Percentiles rank a stretch among this genome's conserved stretches.
These are phyloP conservation scores for Idris sp. DNA, from an alignment of 1,140 invertebrate genomes.

Conservation along the genomic window DNA sequence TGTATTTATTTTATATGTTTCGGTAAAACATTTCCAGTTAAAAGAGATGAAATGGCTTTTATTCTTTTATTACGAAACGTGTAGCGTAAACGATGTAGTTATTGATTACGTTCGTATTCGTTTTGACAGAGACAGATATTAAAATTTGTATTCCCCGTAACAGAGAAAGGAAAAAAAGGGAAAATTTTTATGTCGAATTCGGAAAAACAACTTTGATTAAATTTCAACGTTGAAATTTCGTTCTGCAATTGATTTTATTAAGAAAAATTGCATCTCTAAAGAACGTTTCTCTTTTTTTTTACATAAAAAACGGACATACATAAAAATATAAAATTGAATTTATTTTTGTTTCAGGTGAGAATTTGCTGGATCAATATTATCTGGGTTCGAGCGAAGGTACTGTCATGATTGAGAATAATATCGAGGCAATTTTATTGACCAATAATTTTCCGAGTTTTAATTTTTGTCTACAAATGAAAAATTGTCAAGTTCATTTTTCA, in stretches of 20 bases:
- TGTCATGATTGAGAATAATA: not conserved
- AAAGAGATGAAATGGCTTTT: slow-evolving; percentile 5
- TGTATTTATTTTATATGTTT: slow-evolving; percentile 25
- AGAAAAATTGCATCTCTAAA: too few species aligned
- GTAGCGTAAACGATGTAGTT: slow-evolving; percentile 30
- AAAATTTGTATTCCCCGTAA: slow-evolving; percentile 26
- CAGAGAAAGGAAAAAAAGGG: too few species aligned
- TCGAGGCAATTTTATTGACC: too few species aligned
- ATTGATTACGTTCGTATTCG: slow-evolving; percentile 24
- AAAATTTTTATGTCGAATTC: too few species aligned
- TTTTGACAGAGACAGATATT: slow-evolving; percentile 31
- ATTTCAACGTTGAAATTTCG: slow-evolving; percentile 7
- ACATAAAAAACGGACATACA: too few species aligned
- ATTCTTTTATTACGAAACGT: slow-evolving; percentile 4
- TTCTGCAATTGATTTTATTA: slow-evolving; percentile 1
- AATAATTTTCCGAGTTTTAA: not conserved
- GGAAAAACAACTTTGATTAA: slow-evolving; percentile 17
- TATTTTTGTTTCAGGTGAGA: slow-evolving; percentile 23
- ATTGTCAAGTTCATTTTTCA: too few species aligned
- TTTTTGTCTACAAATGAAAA: too few species aligned
- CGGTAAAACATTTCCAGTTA: slow-evolving; percentile 16
- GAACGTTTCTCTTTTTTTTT: too few species aligned
- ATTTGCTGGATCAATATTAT: slow-evolving; percentile 24
- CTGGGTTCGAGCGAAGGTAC: slow-evolving; percentile 7
- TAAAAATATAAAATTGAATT: too few species aligned